Base-by-base conservation (phyloP, 2,797 vertebrate genomes). In the Anabacerthia variegaticeps region DNA sequence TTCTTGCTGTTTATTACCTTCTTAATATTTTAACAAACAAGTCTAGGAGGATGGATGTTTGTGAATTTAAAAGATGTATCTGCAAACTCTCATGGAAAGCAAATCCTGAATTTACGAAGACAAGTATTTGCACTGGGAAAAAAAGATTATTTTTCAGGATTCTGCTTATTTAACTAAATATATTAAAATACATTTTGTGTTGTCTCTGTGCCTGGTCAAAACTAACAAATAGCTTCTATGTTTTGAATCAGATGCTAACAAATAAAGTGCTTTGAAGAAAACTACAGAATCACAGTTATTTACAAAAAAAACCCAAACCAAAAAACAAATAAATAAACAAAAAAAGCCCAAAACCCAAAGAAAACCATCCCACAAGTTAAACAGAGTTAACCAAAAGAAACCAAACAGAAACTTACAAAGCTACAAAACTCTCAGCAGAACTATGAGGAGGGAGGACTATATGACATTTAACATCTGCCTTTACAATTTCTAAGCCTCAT, bases 1-100 rank as follows among this genome's bases (percentile, higher is more conserved):
- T 89, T 74, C 34, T 76, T 75, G 51, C 24, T 85, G 66, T 86
- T 92, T 86, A 82, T 72, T 59, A 71, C n/a, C 66, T 75, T 89
- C 76, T 82, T 82, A 88, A 88, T 71, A 94, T 69, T 89, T 88
- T 88, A 94, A 84, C 55, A 88, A 94, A 84, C 55, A 82, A 43
- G 22, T 71, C 56, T 34, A 69, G 16, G 39, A 83, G 23, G 34
- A 88, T 7, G 37, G 21, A 56, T 41, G 44, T 61, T 72, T 85
- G 54, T 75, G 46, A 92, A 93, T 85, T 85, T 71, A 85, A 85
- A 87, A 93, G 18, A 94, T 51, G 22, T 34, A 87, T 72, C 80
- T 63, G 63, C 23, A 78, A 67, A 93, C 66, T 78, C 27, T 71
- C 44, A 73, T 9, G 36, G 77, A 88, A 86, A 92, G 10, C 5